A percentile compares a stretch with the other conserved stretches of the same genome.
Conservation (phyloP, 2,113 vertebrate genomes). For the Tachuris rubrigastra region DNA sequence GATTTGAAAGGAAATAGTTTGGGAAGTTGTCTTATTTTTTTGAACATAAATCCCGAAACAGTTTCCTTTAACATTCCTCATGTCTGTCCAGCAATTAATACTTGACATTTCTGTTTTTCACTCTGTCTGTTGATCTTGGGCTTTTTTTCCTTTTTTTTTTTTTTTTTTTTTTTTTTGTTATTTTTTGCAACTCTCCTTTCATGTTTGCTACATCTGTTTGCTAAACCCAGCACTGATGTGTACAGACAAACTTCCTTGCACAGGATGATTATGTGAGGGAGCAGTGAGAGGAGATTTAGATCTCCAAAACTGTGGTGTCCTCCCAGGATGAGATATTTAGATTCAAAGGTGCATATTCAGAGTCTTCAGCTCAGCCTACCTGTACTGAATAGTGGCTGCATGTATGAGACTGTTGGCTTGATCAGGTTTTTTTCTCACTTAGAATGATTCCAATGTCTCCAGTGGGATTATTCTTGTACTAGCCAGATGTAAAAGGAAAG, state of each 20-base stretch:
- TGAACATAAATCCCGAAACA: constrained; percentile 52
- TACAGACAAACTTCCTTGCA: neutral
- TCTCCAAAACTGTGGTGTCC: neutral
- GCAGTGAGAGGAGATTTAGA: neutral
- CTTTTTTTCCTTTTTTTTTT: neutral
- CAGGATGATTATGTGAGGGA: neutral
- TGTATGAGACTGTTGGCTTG: constrained; percentile 15
- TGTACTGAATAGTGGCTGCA: neutral
- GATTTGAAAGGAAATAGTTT: constrained; percentile 59
- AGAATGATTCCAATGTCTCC: neutral
- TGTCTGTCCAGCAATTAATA: neutral
- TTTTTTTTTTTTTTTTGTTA: neutral
- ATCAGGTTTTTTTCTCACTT: constrained; percentile 24
- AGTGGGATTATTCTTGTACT: constrained; percentile 34
- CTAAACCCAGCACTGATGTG: neutral
- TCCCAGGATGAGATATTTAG: neutral
- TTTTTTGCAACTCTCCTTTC: neutral
- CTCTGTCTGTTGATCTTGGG: neutral
- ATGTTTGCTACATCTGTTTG: neutral
- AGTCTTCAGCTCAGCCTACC: neutral
- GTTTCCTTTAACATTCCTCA: constrained; percentile 55
- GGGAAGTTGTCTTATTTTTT: constrained; percentile 47
- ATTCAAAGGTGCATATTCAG: neutral
- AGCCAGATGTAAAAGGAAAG: constrained; percentile 54
- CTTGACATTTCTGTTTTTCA: neutral